Conservation (phyloP, 1,140 invertebrate species). For the Diorhabda sublineata region DNA sequence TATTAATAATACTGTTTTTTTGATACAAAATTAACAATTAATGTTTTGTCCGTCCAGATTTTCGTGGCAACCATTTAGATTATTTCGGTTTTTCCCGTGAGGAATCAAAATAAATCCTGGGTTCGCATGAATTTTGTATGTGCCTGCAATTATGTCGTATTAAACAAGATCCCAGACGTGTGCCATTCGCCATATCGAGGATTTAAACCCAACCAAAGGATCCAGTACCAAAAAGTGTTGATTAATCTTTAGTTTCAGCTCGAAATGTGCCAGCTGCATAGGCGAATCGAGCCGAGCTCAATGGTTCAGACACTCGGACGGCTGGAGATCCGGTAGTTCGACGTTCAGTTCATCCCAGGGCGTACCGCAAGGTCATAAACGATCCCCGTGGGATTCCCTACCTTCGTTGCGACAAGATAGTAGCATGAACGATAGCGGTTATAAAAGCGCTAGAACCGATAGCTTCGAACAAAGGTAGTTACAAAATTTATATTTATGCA, state of each 20-base stretch:
- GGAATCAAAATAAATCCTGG: no score
- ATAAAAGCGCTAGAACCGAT: constrained; percentile 78
- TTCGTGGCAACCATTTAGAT: no score
- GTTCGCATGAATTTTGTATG: no score
- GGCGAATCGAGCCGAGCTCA: constrained; percentile 78
- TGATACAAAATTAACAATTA: no score
- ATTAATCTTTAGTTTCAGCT: constrained; percentile 39
- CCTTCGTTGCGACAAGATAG: constrained; percentile 76
- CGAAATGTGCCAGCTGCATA: constrained; percentile 76
- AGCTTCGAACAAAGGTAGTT: constrained; percentile 76
- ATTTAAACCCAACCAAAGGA: no score
- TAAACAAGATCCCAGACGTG: no score
- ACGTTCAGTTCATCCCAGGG: constrained; percentile 58
- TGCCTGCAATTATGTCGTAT: no score
- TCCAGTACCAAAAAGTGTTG: no score
- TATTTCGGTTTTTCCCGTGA: no score
- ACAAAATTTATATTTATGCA: background rate
- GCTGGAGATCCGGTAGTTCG: constrained; percentile 76
- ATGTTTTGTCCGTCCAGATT: no score
- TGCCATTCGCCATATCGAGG: no score
- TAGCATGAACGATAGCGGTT: constrained; percentile 78
- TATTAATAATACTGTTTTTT: no score
- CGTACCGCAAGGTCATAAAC: constrained; percentile 54
- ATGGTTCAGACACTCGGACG: constrained; percentile 83
- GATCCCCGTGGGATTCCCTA: constrained; percentile 79